These are phyloP conservation scores for Geopemphigus sp. DNA, from an alignment of 1,140 invertebrate genomes.

Conservation along the genomic window DNA sequence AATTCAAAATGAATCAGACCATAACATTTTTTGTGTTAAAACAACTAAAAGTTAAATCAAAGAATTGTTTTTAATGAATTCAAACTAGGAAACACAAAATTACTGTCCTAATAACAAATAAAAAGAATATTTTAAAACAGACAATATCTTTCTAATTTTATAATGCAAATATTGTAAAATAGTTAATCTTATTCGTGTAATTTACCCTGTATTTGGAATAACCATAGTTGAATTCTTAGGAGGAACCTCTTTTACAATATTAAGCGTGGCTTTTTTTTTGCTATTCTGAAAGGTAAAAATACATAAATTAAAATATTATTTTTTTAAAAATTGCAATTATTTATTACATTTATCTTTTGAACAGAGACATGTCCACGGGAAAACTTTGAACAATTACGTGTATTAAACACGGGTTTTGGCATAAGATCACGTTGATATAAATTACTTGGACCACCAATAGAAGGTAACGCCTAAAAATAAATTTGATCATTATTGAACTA, in stretches of 20 bases:
- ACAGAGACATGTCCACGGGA: neutral
- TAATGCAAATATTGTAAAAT: too few species aligned
- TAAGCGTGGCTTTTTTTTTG: conserved; percentile 32
- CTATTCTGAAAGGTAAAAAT: conserved; percentile 10
- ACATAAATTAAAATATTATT: neutral
- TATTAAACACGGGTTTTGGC: conserved; percentile 20
- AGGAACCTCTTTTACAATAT: conserved; percentile 19
- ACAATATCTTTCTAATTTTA: too few species aligned
- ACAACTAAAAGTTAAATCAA: neutral
- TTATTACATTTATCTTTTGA: conserved; percentile 21
- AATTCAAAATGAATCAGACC: too few species aligned
- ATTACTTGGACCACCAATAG: conserved; percentile 19
- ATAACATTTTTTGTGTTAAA: neutral
- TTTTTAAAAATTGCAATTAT: neutral
- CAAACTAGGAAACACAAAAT: neutral
- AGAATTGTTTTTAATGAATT: neutral
- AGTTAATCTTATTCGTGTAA: neutral
- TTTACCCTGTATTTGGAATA: conserved; percentile 8
- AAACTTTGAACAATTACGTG: conserved; percentile 21
- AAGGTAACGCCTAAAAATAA: conserved; percentile 24
- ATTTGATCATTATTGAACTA: neutral
- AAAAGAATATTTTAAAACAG: too few species aligned
- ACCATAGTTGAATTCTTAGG: neutral
- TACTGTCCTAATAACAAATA: too few species aligned
- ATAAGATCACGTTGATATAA: conserved; percentile 44